Evolutionary conservation across 2,888 invertebrate genomes (phyloP).

Genomic region (Diarsia rubi): DNA sequence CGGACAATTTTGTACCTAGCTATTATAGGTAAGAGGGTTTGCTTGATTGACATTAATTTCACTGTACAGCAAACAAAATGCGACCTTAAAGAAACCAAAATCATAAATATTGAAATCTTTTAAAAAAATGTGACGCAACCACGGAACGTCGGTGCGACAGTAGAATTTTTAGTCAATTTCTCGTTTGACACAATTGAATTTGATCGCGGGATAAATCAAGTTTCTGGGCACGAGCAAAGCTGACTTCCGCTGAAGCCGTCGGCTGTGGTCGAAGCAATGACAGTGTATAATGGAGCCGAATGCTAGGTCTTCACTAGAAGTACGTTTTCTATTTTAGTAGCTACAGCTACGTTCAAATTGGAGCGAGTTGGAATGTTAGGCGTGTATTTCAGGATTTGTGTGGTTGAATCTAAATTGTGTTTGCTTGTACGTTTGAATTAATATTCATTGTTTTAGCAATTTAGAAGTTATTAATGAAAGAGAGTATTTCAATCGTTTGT

Average conservation of each 20-base stretch:
- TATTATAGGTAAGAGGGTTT: neutral
- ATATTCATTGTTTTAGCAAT: constrained; percentile 3
- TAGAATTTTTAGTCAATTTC: constrained; percentile 88
- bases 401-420: constrained; percentile 7
- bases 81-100: constrained; percentile 43
- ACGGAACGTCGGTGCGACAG: constrained; percentile 71
- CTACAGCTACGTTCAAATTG: constrained; percentile 28
- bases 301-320: constrained; percentile 43
- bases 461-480: neutral
- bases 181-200: constrained; percentile 88
- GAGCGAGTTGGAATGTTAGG: constrained; percentile 5
- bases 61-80: neutral
- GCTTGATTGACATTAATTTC: neutral
- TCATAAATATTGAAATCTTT: constrained; percentile 66
- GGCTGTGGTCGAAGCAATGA: constrained; percentile 68
- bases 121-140: constrained; percentile 37
- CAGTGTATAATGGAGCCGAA: constrained; percentile 67
- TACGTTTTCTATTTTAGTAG: constrained; percentile 58
- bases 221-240: constrained; percentile 85
- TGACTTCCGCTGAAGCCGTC: constrained; percentile 74
- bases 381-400: constrained; percentile 17
- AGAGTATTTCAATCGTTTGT: neutral
- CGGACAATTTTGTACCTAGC: too few relatives aligned
- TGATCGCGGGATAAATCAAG: constrained; percentile 86
- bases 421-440: constrained; percentile 1